Percentiles rank a stretch among this genome's conserved stretches.
Evolutionary conservation across 2,113 vertebrate genomes (phyloP).

Genomic region (Megaceryle torquata): DNA sequence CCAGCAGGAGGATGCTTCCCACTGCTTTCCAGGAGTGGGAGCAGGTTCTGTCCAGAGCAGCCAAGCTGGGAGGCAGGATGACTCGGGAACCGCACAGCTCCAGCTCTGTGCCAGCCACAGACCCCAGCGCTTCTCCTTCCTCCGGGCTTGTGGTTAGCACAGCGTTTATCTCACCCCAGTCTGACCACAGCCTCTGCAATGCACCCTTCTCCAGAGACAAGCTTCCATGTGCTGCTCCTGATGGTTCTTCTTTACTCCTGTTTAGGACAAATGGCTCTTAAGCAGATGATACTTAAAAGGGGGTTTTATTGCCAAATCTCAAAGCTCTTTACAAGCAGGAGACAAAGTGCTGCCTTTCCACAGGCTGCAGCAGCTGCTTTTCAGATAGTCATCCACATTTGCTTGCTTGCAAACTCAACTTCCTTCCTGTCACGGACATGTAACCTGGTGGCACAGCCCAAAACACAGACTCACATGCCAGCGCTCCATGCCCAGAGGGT

Average conservation of each 20-base stretch:
- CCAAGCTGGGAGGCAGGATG: neutral
- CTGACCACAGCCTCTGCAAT: neutral
- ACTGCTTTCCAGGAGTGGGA: neutral
- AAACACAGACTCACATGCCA: neutral
- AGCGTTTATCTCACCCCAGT: neutral
- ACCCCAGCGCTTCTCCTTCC: neutral
- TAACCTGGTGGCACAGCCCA: conserved; percentile 28
- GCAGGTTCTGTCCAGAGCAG: neutral
- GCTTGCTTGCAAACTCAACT: conserved; percentile 30
- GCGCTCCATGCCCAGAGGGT: neutral
- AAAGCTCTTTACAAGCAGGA: conserved; percentile 66
- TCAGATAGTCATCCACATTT: neutral
- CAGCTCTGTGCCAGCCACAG: neutral
- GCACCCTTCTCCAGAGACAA: neutral
- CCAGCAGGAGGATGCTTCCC: neutral
- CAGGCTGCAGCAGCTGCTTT: conserved; percentile 15
- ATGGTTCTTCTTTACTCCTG: neutral
- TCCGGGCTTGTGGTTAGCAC: neutral
- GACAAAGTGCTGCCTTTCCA: conserved; percentile 37
- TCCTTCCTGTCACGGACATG: conserved; percentile 46
- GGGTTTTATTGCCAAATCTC: conserved; percentile 72
- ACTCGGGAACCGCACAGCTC: neutral
- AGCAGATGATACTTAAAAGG: conserved; percentile 39
- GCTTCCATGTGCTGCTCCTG: neutral
- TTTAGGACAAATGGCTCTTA: conserved; percentile 37